Evolutionary conservation across 1,140 invertebrate genomes (phyloP).

Genomic region (Brachionus plicatilis): DNA sequence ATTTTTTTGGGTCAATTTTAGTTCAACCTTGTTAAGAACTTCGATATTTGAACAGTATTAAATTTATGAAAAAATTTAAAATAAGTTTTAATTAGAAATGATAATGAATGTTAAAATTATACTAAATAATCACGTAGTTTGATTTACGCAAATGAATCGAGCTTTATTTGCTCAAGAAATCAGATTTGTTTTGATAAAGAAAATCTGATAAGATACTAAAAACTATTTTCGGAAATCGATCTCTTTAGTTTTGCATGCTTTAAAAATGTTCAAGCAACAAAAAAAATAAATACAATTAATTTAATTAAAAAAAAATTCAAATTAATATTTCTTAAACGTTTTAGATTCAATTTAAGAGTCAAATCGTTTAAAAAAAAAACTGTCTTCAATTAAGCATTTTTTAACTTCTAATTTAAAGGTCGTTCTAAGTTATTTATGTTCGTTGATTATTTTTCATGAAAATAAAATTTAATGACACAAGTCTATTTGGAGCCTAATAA

Average conservation of each 20-base stretch:
- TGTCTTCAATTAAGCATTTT: neutral
- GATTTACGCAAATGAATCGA: neutral
- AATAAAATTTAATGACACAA: neutral
- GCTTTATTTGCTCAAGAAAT: neutral
- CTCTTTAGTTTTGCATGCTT: neutral
- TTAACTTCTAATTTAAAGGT: neutral
- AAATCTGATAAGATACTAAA: neutral
- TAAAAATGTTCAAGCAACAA: neutral
- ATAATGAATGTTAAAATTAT: neutral
- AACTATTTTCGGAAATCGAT: neutral
- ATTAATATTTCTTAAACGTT: neutral
- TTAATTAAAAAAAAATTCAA: neutral
- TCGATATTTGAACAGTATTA: neutral
- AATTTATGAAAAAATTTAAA: neutral
- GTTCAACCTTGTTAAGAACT: neutral
- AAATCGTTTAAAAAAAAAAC: neutral
- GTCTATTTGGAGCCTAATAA: neutral
- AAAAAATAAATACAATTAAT: neutral
- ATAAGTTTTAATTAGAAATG: neutral
- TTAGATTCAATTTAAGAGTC: neutral
- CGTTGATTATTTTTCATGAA: neutral
- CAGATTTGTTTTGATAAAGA: neutral
- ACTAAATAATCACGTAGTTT: neutral
- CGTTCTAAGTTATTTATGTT: neutral
- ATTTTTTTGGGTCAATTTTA: neutral